Evolutionary conservation across 2,888 invertebrate genomes (phyloP).

Genomic region (Melinaea menophilus): DNA sequence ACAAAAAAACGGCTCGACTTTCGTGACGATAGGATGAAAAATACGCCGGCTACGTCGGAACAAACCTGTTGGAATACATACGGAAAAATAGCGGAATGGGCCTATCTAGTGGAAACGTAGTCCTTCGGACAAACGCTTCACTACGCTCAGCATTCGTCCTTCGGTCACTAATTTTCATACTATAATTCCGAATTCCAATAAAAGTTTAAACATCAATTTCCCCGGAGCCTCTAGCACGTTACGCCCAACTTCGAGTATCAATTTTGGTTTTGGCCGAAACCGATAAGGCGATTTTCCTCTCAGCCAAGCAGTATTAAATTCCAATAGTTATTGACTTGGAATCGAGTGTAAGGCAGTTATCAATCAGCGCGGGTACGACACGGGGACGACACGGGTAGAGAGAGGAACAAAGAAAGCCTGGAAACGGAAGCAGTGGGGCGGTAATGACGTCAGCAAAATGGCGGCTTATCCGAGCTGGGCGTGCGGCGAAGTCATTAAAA

Average conservation of each 20-base stretch:
- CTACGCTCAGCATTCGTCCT: too few species aligned
- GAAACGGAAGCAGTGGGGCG: slow-evolving; percentile 15
- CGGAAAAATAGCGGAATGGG: too few species aligned
- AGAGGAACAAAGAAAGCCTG: slow-evolving; percentile 16
- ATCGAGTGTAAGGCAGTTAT: slow-evolving; percentile 13
- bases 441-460: slow-evolving; percentile 21
- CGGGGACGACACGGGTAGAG: slow-evolving; percentile 4
- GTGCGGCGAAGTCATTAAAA: slow-evolving; percentile 4
- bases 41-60: too few species aligned
- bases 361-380: slow-evolving; percentile 18
- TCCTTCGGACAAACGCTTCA: too few species aligned
- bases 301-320: slow-evolving; percentile 22
- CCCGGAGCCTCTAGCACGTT: too few species aligned
- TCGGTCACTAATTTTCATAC: too few species aligned
- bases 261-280: slow-evolving; percentile 9
- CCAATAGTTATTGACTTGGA: slow-evolving; percentile 17
- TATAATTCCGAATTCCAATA: too few species aligned
- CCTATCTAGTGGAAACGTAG: too few species aligned
- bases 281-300: slow-evolving; percentile 17
- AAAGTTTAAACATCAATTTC: too few species aligned
- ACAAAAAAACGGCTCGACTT: too few species aligned
- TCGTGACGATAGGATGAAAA: too few species aligned
- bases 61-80: too few species aligned
- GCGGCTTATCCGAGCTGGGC: background rate
- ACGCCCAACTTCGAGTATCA: slow-evolving; percentile 8